Conservation (phyloP, 1,140 invertebrate species). For the Telenomus remus region DNA sequence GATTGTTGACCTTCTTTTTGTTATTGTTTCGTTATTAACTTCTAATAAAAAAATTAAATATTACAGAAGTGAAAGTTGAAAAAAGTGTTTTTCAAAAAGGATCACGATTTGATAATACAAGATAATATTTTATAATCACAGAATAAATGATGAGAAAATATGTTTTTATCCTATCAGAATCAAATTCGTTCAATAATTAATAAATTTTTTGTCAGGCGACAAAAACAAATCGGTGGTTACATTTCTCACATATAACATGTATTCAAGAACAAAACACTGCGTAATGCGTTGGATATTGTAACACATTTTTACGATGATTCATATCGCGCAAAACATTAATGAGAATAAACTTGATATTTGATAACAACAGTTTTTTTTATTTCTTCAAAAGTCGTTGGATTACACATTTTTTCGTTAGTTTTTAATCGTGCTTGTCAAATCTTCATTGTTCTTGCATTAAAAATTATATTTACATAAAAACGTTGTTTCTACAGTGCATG, state of each 20-base stretch:
- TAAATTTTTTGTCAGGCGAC: constrained; percentile 3
- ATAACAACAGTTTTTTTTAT: not conserved
- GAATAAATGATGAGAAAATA: not conserved
- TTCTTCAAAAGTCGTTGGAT: too few species aligned
- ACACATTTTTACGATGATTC: constrained; percentile 12
- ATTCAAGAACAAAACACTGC: constrained; percentile 27
- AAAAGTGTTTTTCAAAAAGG: too few species aligned
- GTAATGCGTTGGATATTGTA: constrained; percentile 24
- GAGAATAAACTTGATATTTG: not conserved
- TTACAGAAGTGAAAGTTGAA: too few species aligned
- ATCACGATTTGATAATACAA: too few species aligned
- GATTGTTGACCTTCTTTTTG: not conserved
- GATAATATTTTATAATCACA: too few species aligned
- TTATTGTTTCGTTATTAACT: not conserved
- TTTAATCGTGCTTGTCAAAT: too few species aligned
- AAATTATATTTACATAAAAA: too few species aligned
- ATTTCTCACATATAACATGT: constrained; percentile 12
- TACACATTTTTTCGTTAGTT: too few species aligned
- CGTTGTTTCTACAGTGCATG: too few species aligned
- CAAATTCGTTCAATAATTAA: constrained; percentile 9
- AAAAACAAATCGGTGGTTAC: constrained; percentile 23
- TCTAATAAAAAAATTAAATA: not conserved
- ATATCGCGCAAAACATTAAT: constrained; percentile 1
- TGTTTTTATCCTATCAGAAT: not conserved
- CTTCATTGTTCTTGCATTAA: too few species aligned